Percentiles rank a stretch among this genome's conserved stretches.
Evolutionary conservation across 2,797 vertebrate species (phyloP).

Genomic region (Prionace glauca): DNA sequence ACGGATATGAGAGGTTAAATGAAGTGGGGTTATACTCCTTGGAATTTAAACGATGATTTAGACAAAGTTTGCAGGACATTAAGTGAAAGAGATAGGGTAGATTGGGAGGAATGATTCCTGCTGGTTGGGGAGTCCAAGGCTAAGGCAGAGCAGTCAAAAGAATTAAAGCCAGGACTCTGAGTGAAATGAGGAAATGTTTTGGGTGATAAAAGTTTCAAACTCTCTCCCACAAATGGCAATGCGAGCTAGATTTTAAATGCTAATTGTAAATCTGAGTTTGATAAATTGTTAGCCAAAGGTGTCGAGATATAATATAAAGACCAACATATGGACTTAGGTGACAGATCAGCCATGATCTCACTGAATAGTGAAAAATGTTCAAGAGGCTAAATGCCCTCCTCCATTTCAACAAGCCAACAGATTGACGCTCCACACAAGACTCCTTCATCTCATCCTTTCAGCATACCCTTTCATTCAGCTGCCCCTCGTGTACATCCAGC

Average conservation of each 20-base stretch:
- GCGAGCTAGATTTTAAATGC: background rate
- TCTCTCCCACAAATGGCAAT: background rate
- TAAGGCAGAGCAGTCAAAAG: no score
- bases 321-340: no score
- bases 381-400: background rate
- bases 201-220: background rate
- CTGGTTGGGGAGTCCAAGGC: no score
- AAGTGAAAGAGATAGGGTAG: no score
- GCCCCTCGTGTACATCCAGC: background rate
- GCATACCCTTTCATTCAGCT: background rate
- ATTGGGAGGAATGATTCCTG: no score
- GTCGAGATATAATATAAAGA: no score
- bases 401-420: background rate
- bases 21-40: no score
- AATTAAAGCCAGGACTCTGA: background rate
- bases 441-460: background rate
- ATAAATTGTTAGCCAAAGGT: background rate
- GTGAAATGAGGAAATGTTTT: background rate
- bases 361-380: no score
- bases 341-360: no score
- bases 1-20: no score
- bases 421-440: background rate
- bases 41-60: no score
- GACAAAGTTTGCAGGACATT: no score
- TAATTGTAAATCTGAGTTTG: background rate